Percentiles rank a stretch among this genome's conserved stretches.
These are phyloP conservation scores for Uropetala carovei DNA, from an alignment of 2,888 invertebrate species.

Conservation along the genomic window DNA sequence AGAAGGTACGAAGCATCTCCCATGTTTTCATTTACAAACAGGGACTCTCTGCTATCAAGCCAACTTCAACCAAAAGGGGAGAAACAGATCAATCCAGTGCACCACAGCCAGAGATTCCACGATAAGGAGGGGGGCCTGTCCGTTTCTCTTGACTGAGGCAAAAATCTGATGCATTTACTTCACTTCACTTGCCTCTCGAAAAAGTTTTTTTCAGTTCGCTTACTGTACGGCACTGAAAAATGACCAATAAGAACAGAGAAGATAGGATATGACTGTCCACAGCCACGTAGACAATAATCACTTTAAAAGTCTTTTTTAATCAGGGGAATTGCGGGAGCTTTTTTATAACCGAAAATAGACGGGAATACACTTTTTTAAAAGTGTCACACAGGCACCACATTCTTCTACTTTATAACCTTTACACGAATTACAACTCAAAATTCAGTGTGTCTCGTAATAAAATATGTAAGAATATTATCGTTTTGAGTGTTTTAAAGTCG, in stretches of 20 bases:
- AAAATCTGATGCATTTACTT: background rate
- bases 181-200: slow-evolving; percentile 55
- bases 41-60: slow-evolving; percentile 60
- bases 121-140: slow-evolving; percentile 29
- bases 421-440: no score
- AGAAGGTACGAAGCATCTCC: slow-evolving; percentile 63
- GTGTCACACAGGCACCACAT: background rate
- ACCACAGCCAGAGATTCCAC: slow-evolving; percentile 50
- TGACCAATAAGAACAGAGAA: slow-evolving; percentile 53
- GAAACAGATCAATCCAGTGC: slow-evolving; percentile 29
- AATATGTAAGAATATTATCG: background rate
- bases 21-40: slow-evolving; percentile 25
- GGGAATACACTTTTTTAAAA: background rate
- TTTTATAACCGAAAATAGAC: no score
- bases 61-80: slow-evolving; percentile 45
- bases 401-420: background rate
- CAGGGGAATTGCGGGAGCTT: background rate
- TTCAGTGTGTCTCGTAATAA: no score
- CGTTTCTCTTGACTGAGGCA: slow-evolving; percentile 54
- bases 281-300: slow-evolving; percentile 17
- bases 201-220: slow-evolving; percentile 62
- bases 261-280: slow-evolving; percentile 57
- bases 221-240: slow-evolving; percentile 61
- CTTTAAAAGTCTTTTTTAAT: background rate
- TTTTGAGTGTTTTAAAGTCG: background rate